These are phyloP conservation scores for Chrysochloris asiatica DNA, from an alignment of 2,113 vertebrate species.

Conservation along the genomic window DNA sequence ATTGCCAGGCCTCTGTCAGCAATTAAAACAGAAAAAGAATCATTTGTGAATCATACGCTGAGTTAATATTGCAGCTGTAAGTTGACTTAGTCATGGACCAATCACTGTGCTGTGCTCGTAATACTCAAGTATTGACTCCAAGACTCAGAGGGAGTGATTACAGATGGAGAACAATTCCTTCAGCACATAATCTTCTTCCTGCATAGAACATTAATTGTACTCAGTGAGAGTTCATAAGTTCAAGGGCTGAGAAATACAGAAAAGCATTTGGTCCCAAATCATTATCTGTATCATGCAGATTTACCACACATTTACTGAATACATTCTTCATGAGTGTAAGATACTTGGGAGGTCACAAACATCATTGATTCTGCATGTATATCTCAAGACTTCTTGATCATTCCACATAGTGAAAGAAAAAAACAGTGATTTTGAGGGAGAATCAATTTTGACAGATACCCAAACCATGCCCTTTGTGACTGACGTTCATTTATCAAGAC, in stretches of 20 bases:
- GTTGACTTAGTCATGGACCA: background rate
- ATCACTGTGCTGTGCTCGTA: background rate
- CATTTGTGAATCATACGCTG: background rate
- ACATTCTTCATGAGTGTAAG: background rate
- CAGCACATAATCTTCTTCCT: background rate
- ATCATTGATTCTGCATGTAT: background rate
- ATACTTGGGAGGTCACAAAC: background rate
- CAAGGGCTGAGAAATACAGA: background rate
- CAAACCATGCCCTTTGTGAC: background rate
- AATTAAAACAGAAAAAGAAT: background rate
- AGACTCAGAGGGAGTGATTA: background rate
- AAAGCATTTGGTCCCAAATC: background rate
- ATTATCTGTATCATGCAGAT: background rate
- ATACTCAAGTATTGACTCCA: background rate
- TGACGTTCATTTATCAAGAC: background rate
- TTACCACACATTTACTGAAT: background rate
- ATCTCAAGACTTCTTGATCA: background rate
- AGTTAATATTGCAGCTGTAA: conserved; percentile 4
- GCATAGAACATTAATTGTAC: background rate
- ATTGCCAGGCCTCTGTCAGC: background rate
- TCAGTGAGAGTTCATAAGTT: conserved; percentile 2
- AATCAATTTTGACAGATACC: background rate
- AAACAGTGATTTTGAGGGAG: background rate
- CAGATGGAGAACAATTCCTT: background rate
- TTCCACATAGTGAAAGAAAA: background rate